phyloP scores from a whole-genome alignment of 2,113 vertebrate species.

The Stigmatopora argus region DNA sequence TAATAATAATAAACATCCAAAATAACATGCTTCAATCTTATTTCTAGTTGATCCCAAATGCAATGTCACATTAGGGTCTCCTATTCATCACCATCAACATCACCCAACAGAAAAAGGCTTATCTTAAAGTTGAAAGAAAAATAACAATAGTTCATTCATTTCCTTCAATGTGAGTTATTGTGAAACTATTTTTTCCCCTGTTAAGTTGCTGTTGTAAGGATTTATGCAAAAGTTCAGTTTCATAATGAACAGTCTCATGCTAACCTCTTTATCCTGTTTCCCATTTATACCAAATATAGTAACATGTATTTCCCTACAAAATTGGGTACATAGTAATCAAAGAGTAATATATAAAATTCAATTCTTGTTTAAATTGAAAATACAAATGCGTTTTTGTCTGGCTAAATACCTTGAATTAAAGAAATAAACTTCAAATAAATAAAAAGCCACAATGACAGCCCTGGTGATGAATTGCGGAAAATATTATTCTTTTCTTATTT shows the following conservation, averaged over 20 bases:
- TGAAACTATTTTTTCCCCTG: not conserved
- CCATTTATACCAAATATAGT: not conserved
- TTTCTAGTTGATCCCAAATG: not conserved
- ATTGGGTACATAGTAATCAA: too few species aligned
- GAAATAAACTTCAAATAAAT: too few species aligned
- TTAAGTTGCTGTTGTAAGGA: not conserved
- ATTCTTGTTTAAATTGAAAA: too few species aligned
- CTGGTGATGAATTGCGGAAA: too few species aligned
- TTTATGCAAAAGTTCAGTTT: not conserved
- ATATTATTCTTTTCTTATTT: too few species aligned
- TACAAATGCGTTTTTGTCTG: too few species aligned
- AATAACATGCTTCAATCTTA: not conserved
- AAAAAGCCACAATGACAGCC: too few species aligned
- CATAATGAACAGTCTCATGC: not conserved
- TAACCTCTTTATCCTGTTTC: not conserved
- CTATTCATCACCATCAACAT: not conserved
- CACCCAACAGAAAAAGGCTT: too few species aligned
- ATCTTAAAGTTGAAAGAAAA: not conserved
- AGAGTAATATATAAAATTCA: too few species aligned
- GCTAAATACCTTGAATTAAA: too few species aligned
- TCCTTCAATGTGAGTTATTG: not conserved
- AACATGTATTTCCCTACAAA: not conserved
- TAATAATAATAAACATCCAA: not conserved
- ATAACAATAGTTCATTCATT: not conserved
- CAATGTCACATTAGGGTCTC: not conserved